phyloP scores from a whole-genome alignment of 2,113 vertebrate genomes.

The Pseudorectes ferrugineus region DNA sequence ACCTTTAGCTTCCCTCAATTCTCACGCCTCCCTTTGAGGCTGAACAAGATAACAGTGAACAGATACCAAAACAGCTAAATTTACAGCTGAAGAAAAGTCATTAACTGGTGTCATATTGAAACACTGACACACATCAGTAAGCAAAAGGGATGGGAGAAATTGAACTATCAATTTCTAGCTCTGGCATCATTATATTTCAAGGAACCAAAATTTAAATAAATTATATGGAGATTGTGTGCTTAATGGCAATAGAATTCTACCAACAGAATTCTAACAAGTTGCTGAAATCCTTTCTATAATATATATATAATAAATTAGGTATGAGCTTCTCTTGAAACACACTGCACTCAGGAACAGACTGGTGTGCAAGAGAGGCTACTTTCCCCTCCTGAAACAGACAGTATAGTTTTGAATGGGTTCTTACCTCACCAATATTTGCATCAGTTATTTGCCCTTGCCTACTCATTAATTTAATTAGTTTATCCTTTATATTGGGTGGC shows the following conservation, averaged over 20 bases:
- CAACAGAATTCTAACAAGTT: neutral
- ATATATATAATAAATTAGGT: neutral
- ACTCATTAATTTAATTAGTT: slow-evolving; percentile 80
- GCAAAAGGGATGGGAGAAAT: neutral
- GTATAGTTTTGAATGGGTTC: neutral
- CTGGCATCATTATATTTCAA: neutral
- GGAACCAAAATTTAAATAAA: neutral
- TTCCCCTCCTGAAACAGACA: neutral
- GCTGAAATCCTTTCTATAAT: neutral
- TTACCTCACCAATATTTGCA: slow-evolving; percentile 84
- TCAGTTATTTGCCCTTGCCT: slow-evolving; percentile 79
- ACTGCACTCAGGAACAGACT: neutral
- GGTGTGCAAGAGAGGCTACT: neutral
- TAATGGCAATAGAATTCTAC: neutral
- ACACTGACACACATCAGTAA: neutral
- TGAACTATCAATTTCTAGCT: neutral
- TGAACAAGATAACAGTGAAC: neutral
- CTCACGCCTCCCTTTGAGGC: neutral
- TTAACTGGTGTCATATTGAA: neutral
- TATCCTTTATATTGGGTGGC: slow-evolving; percentile 82
- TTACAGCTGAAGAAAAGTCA: neutral
- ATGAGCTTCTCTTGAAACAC: neutral
- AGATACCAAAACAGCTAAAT: neutral
- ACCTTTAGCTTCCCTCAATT: neutral
- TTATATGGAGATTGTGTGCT: neutral